phyloP scores from a whole-genome alignment of 2,113 vertebrate species.

The Silurus meridionalis region DNA sequence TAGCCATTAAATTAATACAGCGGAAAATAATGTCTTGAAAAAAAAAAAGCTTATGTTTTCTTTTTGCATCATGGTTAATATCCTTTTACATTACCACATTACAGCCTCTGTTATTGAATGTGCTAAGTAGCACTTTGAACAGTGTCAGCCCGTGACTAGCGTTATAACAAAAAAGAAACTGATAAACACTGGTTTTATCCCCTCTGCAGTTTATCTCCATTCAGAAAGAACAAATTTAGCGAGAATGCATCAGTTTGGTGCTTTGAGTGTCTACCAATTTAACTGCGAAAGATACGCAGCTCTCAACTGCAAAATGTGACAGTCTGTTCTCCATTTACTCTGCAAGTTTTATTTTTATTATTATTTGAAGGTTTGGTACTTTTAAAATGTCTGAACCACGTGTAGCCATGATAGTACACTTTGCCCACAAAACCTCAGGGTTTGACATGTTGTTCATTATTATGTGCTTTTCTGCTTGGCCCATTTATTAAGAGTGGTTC shows the following conservation, averaged over 20 bases:
- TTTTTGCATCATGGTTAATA: neutral
- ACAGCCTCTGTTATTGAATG: neutral
- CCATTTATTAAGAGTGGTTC: neutral
- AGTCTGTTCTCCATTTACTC: neutral
- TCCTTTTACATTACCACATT: neutral
- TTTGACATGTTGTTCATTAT: neutral
- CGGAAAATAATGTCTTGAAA: neutral
- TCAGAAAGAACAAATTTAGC: neutral
- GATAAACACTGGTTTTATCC: neutral
- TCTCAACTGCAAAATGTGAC: neutral
- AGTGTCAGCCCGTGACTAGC: neutral
- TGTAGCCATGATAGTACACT: neutral
- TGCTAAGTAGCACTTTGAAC: neutral
- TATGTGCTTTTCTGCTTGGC: neutral
- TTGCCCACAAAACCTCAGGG: neutral
- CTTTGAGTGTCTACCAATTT: neutral
- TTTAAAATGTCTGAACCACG: neutral
- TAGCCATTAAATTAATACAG: neutral
- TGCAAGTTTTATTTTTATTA: neutral
- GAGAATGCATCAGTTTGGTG: neutral
- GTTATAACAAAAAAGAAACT: neutral
- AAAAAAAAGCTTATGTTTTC: neutral
- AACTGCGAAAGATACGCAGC: neutral
- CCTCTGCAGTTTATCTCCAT: neutral
- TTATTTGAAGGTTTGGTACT: neutral